Percentiles rank a stretch among this genome's conserved stretches.
Evolutionary conservation across 2,888 invertebrate genomes (phyloP).

Genomic region (Allacma fusca): DNA sequence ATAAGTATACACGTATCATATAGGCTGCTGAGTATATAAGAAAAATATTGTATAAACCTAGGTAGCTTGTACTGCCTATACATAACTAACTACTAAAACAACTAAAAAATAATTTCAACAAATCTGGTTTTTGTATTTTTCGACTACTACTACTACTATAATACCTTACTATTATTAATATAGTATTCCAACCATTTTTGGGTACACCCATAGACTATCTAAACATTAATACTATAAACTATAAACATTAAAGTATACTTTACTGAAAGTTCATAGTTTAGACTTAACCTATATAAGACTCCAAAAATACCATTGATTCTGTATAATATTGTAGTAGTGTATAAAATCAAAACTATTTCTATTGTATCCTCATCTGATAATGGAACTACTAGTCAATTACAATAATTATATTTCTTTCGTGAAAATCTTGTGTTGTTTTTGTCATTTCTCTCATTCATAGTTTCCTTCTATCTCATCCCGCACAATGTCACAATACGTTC

Average conservation of each 20-base stretch:
- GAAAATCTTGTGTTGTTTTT: constrained; percentile 21
- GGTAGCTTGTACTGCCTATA: too few relatives aligned
- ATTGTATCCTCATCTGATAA: constrained; percentile 47
- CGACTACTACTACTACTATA: not conserved
- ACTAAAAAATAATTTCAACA: too few relatives aligned
- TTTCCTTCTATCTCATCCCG: not conserved
- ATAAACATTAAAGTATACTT: not conserved
- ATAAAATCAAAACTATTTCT: constrained; percentile 40
- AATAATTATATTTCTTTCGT: constrained; percentile 35
- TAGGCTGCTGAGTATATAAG: too few relatives aligned
- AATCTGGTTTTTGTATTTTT: constrained; percentile 16
- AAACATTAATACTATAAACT: not conserved
- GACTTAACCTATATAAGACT: not conserved
- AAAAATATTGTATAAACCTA: too few relatives aligned
- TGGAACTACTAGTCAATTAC: constrained; percentile 45
- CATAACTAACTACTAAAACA: too few relatives aligned
- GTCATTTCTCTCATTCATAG: constrained; percentile 25
- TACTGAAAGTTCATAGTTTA: not conserved
- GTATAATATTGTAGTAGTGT: constrained; percentile 15
- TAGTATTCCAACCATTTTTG: not conserved
- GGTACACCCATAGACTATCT: not conserved
- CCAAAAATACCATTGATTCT: constrained; percentile 9
- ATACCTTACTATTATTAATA: not conserved
- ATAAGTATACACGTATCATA: too few relatives aligned
- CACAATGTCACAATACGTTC: too few relatives aligned